Conservation (phyloP, 2,113 vertebrate species). For the Callorhinus ursinus region DNA sequence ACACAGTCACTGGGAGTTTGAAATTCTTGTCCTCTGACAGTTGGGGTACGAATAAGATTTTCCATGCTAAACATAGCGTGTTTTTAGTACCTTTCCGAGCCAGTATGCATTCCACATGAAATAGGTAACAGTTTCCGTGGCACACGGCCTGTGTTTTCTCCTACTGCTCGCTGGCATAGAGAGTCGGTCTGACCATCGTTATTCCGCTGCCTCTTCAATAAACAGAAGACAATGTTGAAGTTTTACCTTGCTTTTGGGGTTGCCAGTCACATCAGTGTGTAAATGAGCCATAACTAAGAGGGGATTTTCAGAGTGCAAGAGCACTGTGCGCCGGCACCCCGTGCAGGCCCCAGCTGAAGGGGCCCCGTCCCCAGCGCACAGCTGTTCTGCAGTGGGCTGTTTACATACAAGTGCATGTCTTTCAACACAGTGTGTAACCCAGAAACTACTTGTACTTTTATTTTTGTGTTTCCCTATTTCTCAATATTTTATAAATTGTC, state of each 20-base stretch:
- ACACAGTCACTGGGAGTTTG: not conserved
- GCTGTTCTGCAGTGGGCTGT: not conserved
- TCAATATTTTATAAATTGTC: conserved; percentile 55
- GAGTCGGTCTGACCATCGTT: not conserved
- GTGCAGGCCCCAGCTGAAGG: not conserved
- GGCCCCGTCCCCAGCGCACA: not conserved
- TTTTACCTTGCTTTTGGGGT: not conserved
- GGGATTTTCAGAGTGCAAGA: not conserved
- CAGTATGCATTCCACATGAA: conserved; percentile 29
- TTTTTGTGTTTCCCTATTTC: not conserved
- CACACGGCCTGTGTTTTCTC: not conserved
- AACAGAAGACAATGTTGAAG: not conserved
- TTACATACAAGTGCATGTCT: conserved; percentile 47
- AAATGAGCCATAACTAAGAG: not conserved
- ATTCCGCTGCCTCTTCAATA: not conserved
- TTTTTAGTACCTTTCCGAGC: not conserved
- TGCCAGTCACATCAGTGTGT: not conserved
- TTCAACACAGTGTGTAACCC: not conserved
- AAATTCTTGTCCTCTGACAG: conserved; percentile 29
- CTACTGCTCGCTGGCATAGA: not conserved
- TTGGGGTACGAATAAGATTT: not conserved
- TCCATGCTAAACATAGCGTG: not conserved
- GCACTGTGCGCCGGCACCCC: not conserved
- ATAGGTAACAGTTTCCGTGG: not conserved
- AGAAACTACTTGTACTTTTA: conserved; percentile 30